Evolutionary conservation across 2,797 vertebrate species (phyloP).

Genomic region (Clangula hyemalis): DNA sequence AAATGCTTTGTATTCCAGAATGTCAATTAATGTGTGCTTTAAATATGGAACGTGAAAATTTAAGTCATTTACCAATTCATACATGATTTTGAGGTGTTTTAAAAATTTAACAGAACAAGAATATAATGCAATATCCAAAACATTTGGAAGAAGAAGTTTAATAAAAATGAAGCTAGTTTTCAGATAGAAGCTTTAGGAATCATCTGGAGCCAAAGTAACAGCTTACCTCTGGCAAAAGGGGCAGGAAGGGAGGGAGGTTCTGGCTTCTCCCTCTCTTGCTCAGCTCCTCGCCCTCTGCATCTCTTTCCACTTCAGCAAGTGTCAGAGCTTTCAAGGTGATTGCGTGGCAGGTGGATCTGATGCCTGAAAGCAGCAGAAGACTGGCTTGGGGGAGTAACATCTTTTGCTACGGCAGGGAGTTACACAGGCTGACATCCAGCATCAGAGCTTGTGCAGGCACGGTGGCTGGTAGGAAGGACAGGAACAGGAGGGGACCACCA

Average conservation of each 20-base stretch:
- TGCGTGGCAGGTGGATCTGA: neutral
- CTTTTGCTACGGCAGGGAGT: neutral
- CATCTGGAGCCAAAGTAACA: neutral
- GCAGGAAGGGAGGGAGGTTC: neutral
- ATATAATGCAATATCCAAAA: neutral
- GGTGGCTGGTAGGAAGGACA: accelerated
- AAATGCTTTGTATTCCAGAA: neutral
- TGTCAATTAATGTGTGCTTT: neutral
- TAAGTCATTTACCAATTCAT: neutral
- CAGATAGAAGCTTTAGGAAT: neutral
- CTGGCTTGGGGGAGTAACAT: accelerated
- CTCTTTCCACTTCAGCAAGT: neutral
- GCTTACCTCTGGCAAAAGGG: neutral
- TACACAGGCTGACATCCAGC: neutral
- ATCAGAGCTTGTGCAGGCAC: accelerated
- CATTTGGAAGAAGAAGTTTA: neutral
- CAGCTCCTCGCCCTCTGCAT: neutral
- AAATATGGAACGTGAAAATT: neutral
- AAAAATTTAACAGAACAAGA: neutral
- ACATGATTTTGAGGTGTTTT: neutral
- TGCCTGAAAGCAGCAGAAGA: neutral
- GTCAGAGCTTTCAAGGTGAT: too few relatives aligned
- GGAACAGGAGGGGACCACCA: neutral
- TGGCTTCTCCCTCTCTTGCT: neutral
- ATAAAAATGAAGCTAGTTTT: neutral